phyloP scores from a whole-genome alignment of 2,888 invertebrate genomes.

The Protula sp. region DNA sequence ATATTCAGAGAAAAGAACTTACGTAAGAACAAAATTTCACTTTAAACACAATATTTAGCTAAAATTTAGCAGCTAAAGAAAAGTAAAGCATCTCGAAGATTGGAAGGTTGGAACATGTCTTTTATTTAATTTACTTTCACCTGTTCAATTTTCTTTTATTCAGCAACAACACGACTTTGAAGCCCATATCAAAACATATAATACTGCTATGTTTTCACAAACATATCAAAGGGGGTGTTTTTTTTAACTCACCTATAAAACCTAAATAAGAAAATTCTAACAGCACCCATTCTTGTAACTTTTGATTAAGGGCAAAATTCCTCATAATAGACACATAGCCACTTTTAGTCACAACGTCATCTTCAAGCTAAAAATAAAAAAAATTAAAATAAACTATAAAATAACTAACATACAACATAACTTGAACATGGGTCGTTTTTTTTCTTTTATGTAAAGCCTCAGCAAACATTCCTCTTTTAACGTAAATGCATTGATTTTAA shows the following conservation, averaged over 20 bases:
- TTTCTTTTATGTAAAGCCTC: no score
- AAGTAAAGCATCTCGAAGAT: not conserved
- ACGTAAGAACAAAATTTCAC: not conserved
- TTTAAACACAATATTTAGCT: no score
- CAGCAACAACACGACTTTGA: no score
- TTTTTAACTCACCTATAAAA: slow-evolving; percentile 69
- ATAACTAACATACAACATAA: no score
- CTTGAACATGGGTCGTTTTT: no score
- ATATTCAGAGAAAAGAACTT: not conserved
- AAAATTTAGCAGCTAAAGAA: not conserved
- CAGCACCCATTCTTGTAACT: slow-evolving; percentile 78
- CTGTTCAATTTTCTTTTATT: no score
- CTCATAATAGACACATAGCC: slow-evolving; percentile 80
- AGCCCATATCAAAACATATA: no score
- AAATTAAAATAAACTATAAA: not conserved
- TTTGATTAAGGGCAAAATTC: slow-evolving; percentile 73
- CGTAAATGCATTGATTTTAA: no score
- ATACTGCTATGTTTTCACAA: no score
- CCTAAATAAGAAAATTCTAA: slow-evolving; percentile 90
- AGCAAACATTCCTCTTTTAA: no score
- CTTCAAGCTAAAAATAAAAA: slow-evolving; percentile 69
- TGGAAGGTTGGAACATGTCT: no score
- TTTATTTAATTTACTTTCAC: no score
- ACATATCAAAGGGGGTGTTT: not conserved
- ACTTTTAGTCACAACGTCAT: slow-evolving; percentile 81